Conservation (phyloP, 2,113 vertebrate species). For the Oreochromis niloticus region DNA sequence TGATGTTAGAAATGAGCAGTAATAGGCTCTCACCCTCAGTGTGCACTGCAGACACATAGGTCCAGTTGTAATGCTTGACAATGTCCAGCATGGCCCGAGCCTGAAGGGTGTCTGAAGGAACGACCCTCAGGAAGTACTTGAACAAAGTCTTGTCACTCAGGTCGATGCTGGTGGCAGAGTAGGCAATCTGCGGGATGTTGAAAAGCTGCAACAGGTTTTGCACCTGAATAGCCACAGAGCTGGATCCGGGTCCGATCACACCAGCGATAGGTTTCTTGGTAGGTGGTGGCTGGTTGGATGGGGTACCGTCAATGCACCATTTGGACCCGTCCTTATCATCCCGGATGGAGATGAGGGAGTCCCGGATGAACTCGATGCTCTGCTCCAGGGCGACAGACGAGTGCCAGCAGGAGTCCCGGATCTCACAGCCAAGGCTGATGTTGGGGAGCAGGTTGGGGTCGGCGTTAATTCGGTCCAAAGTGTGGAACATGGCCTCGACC, state of each 20-base stretch:
- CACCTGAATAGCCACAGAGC: constrained; percentile 97
- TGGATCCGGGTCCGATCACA: constrained; percentile 97
- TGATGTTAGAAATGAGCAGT: background rate
- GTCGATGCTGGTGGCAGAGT: constrained; percentile 97
- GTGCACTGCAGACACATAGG: constrained; percentile 96
- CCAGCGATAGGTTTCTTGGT: constrained; percentile 94
- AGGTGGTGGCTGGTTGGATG: constrained; percentile 75
- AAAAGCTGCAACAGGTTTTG: constrained; percentile 97
- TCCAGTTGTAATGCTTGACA: constrained; percentile 98
- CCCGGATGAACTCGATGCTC: constrained; percentile 98
- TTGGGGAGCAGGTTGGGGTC: constrained; percentile 91
- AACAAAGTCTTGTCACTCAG: constrained; percentile 97
- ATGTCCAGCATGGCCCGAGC: constrained; percentile 96
- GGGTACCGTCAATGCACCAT: constrained; percentile 86
- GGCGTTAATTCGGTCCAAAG: constrained; percentile 93
- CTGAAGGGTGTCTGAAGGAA: constrained; percentile 94
- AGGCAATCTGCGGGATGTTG: constrained; percentile 98
- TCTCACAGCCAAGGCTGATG: constrained; percentile 95
- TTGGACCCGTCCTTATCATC: constrained; percentile 90
- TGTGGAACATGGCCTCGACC: constrained; percentile 98
- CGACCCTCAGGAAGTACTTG: constrained; percentile 96
- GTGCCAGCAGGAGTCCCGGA: constrained; percentile 98
- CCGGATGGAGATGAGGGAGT: constrained; percentile 95
- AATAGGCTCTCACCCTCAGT: constrained; percentile 86
- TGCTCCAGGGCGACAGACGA: constrained; percentile 97